Conservation (phyloP, 2,888 invertebrate genomes). For the Atethmia centrago region DNA sequence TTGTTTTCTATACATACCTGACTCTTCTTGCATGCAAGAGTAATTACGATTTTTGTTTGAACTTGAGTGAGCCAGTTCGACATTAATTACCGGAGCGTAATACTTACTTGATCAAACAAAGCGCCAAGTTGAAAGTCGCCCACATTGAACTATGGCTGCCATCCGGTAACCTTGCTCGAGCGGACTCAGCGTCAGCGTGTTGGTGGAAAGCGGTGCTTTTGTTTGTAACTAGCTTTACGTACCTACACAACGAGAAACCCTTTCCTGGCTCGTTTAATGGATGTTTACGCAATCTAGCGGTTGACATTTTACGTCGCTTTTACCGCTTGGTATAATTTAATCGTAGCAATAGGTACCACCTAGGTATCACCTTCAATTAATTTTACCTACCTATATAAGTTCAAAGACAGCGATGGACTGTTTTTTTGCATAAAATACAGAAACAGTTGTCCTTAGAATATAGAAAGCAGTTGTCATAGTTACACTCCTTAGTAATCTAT, state of each 20-base stretch:
- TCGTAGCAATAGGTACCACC: neutral
- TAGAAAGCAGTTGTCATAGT: too few relatives aligned
- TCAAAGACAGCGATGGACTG: neutral
- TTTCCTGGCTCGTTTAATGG: conserved; percentile 12
- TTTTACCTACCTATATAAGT: neutral
- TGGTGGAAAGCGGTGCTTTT: conserved; percentile 5
- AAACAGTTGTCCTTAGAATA: too few relatives aligned
- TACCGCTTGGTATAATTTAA: neutral
- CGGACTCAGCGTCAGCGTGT: conserved; percentile 32
- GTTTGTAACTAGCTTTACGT: neutral
- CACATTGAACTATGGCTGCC: conserved; percentile 19
- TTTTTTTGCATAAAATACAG: neutral
- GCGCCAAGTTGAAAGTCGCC: conserved; percentile 20
- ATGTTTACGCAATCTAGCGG: conserved; percentile 27
- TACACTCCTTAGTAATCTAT: too few relatives aligned
- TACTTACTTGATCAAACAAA: conserved; percentile 13
- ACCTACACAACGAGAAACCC: neutral
- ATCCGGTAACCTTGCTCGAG: conserved; percentile 33
- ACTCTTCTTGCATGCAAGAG: conserved; percentile 7
- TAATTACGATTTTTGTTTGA: conserved; percentile 14
- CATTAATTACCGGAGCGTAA: conserved; percentile 4
- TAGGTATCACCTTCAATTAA: neutral
- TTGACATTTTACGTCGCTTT: conserved; percentile 24
- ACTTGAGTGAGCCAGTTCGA: neutral
- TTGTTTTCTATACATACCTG: neutral